Evolutionary conservation across 2,797 vertebrate genomes (phyloP).

Genomic region (Discoglossus pictus): DNA sequence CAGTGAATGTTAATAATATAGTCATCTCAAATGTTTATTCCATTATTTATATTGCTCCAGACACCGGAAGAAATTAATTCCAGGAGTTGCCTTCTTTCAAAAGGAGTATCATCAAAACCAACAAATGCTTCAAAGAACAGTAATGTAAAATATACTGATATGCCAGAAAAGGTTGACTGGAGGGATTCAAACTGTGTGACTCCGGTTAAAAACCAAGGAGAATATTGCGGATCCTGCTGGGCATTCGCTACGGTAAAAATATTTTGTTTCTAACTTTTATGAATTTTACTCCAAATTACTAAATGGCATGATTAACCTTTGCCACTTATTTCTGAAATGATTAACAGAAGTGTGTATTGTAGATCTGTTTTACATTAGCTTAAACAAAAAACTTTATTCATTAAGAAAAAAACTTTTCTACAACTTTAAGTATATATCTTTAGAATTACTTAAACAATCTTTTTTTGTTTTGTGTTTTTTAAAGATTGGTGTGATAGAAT

Average conservation of each 20-base stretch:
- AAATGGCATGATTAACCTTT: too few species aligned
- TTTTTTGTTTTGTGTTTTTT: background rate
- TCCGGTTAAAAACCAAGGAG: constrained; percentile 15
- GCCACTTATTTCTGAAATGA: too few species aligned
- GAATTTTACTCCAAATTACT: too few species aligned
- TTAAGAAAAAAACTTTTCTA: background rate
- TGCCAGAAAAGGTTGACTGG: constrained; percentile 34
- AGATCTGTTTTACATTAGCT: too few species aligned
- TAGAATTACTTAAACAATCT: background rate
- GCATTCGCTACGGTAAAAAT: constrained; percentile 40
- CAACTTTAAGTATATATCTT: background rate
- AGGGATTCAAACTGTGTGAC: constrained; percentile 21
- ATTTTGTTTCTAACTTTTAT: too few species aligned
- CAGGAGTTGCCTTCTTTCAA: constrained; percentile 8
- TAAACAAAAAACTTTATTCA: too few species aligned
- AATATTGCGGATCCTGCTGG: constrained; percentile 43
- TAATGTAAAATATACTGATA: background rate
- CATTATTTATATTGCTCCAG: constrained; percentile 6
- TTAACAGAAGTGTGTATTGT: too few species aligned
- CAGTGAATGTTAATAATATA: too few species aligned
- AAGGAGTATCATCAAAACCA: background rate
- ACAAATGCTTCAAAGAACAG: background rate
- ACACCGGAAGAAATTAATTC: constrained; percentile 7
- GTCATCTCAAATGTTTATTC: too few species aligned
- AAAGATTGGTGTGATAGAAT: too few species aligned